A percentile compares a stretch with the other conserved stretches of the same genome.
Conservation (phyloP, 1,140 invertebrate species). For the Plectus sambesii region DNA sequence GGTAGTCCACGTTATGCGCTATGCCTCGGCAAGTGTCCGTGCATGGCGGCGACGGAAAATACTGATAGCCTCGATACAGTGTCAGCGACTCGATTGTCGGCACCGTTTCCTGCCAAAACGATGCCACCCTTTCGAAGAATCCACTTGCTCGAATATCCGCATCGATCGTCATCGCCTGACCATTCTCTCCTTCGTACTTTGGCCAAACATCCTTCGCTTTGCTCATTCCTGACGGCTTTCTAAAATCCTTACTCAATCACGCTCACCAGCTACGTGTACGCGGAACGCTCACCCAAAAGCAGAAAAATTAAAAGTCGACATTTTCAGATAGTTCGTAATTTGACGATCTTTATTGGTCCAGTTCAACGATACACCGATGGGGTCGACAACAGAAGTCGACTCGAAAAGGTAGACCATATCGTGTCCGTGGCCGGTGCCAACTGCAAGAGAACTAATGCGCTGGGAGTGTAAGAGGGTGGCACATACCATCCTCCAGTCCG, state of each 20-base stretch:
- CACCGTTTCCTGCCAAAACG: constrained; percentile 10
- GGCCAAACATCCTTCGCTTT: constrained; percentile 9
- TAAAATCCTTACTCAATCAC: too few relatives aligned
- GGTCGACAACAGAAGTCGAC: constrained; percentile 4
- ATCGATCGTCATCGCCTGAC: neutral
- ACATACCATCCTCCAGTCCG: neutral
- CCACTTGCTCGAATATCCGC: neutral
- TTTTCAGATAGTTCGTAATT: neutral
- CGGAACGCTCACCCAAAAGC: too few relatives aligned
- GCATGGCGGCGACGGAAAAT: too few relatives aligned
- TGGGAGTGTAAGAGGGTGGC: neutral
- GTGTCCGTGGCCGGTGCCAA: constrained; percentile 7
- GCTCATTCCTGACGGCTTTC: constrained; percentile 8
- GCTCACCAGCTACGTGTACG: too few relatives aligned
- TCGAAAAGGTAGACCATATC: constrained; percentile 16
- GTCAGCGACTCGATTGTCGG: constrained; percentile 7
- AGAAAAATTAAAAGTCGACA: constrained; percentile 1
- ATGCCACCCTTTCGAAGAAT: constrained; percentile 8
- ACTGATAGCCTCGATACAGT: too few relatives aligned
- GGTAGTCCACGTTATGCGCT: too few relatives aligned
- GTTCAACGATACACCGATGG: constrained; percentile 1
- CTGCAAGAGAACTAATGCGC: neutral
- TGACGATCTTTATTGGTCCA: constrained; percentile 10
- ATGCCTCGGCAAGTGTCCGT: too few relatives aligned
- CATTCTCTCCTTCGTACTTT: neutral